Evolutionary conservation across 2,797 vertebrate species (phyloP).

Genomic region (Tragelaphus oryx): DNA sequence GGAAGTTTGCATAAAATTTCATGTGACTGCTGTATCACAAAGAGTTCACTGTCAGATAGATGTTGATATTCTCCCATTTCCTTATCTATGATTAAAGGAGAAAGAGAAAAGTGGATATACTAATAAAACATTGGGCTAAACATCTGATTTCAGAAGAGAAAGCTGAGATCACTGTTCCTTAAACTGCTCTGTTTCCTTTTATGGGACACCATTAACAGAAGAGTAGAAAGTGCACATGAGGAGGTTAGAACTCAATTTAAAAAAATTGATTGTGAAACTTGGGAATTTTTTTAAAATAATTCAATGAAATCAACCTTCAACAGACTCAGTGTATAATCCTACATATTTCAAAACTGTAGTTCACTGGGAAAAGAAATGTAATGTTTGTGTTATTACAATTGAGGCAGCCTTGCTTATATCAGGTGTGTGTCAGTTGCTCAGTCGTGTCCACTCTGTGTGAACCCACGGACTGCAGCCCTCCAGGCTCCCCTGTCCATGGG

Average conservation of each 20-base stretch:
- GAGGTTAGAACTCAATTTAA: not conserved
- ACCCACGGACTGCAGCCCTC: not conserved
- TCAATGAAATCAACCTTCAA: not conserved
- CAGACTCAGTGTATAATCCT: slow-evolving; percentile 7
- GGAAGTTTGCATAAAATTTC: not conserved
- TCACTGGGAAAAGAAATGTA: not conserved
- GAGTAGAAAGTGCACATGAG: not conserved
- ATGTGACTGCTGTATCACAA: not conserved
- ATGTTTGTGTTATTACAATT: slow-evolving; percentile 14
- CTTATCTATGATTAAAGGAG: not conserved
- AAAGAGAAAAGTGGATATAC: not conserved
- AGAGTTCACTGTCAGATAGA: not conserved
- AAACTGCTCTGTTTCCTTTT: not conserved
- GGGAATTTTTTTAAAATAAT: slow-evolving; percentile 22
- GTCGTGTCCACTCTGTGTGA: not conserved
- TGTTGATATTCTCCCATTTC: not conserved
- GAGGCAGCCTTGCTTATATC: slow-evolving; percentile 27
- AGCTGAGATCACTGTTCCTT: not conserved
- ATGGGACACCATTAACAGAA: not conserved
- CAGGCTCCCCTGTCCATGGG: not conserved
- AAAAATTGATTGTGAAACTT: not conserved
- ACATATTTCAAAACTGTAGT: not conserved
- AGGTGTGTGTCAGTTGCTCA: not conserved
- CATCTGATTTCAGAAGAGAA: slow-evolving; percentile 7
- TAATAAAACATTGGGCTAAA: not conserved